Base-by-base conservation (phyloP, 2,797 vertebrate species). In the Typhlichthys subterraneus region DNA sequence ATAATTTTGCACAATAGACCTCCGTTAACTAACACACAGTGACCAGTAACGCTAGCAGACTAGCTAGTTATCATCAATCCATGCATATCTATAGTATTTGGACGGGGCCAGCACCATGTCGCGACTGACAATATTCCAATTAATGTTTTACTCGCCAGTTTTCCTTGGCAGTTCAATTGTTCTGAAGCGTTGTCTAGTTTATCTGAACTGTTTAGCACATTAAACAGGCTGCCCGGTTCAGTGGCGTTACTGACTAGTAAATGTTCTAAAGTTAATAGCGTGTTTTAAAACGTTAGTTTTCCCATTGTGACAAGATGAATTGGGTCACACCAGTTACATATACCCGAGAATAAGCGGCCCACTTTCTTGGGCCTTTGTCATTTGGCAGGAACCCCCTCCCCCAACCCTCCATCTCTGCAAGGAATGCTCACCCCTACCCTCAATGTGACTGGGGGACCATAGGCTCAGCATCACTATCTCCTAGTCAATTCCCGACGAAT, bases 301-400 rank as follows among this genome's bases (percentile, higher is more conserved):
- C 73, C 61, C 11, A 14, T 23, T 55, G 55, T 13, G 19, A 50
- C 0, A 51, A 31, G 19, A 69, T 63, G 49, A 51, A 33, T 72
- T 73, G 61, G 79, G 69, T 45, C 55, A 67, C 54, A 69, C 72
- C 71, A 55, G 63, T 74, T 64, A 87, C 85, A 84, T 86, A 82
- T 83, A 87, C 73, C 82, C 78, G 76, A 76, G 76, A 89, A 83
- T 85, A 81, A 85, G 88, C 87, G 90, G 90, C 91, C 89, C 90
- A 91, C 88, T 90, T 85, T 81, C 77, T 67, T 79, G 86, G 89
- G 91, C 93, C 91, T 93, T 94, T 93, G 92, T 93, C 90, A 90
- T 84, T 87, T 85, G 67, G 71, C 70, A 88, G 75, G 72, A 83
- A 87, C 88, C 90, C 91, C 91, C 85, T 89, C 90, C 92, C 91